A percentile compares a stretch with the other conserved stretches of the same genome.
Conservation (phyloP, 2,888 invertebrate species). For the Andrena chrysosceles region DNA sequence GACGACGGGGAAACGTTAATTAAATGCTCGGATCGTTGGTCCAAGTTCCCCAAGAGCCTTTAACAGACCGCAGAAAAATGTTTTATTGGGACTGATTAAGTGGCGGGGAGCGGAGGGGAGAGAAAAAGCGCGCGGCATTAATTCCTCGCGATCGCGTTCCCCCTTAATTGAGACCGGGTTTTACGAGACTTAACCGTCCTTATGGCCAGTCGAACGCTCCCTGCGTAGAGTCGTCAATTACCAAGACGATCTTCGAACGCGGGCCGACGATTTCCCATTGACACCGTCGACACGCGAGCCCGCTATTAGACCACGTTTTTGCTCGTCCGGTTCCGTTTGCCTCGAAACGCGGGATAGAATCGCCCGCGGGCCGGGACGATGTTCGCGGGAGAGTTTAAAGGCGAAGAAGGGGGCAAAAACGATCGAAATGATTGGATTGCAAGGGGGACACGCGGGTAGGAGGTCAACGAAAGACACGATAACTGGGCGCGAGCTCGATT, state of each 20-base stretch:
- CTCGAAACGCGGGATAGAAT: constrained; percentile 18
- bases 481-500: constrained; percentile 42
- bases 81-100: constrained; percentile 49
- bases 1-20: constrained; percentile 27
- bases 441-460: neutral
- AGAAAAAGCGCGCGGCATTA: neutral
- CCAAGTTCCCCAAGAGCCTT: neutral
- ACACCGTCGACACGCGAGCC: constrained; percentile 53
- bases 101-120: neutral
- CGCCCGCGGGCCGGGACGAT: neutral
- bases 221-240: constrained; percentile 62
- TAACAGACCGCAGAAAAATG: neutral
- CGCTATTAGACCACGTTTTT: constrained; percentile 10
- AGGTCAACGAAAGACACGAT: constrained; percentile 12
- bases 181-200: constrained; percentile 40
- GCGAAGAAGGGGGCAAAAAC: neutral
- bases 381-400: neutral
- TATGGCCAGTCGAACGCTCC: constrained; percentile 16
- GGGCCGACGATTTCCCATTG: constrained; percentile 52
- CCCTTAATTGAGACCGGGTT: constrained; percentile 18
- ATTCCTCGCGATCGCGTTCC: constrained; percentile 5
- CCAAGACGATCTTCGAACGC: constrained; percentile 40
- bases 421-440: neutral
- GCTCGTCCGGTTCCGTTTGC: constrained; percentile 7
- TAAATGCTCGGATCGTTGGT: constrained; percentile 20